A percentile compares a stretch with the other conserved stretches of the same genome.
These are phyloP conservation scores for Notodonta dromedarius DNA, from an alignment of 2,888 invertebrate species.

Conservation along the genomic window DNA sequence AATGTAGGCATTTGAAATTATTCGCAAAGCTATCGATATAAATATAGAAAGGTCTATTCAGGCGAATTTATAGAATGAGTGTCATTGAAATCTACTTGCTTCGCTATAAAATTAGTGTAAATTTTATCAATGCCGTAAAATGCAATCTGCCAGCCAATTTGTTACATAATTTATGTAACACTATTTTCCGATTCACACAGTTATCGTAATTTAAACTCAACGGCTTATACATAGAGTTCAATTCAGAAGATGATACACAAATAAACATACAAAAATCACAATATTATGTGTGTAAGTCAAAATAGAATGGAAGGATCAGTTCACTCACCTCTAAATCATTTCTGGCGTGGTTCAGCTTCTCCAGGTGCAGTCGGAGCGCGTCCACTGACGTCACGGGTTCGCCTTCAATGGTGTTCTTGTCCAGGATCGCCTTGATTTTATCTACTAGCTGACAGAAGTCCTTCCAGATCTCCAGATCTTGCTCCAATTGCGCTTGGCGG, in stretches of 20 bases:
- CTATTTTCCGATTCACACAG: too few species aligned
- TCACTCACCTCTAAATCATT: conserved; percentile 89
- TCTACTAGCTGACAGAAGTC: conserved; percentile 92
- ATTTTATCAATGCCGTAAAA: not conserved
- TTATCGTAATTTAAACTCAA: too few species aligned
- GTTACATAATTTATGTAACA: too few species aligned
- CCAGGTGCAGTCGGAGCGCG: conserved; percentile 92
- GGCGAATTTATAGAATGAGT: too few species aligned
- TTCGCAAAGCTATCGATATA: too few species aligned
- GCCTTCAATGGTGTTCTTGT: conserved; percentile 90
- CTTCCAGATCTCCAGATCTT: conserved; percentile 93
- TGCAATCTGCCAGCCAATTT: not conserved
- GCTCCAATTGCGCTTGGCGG: conserved; percentile 90
- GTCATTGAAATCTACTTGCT: too few species aligned
- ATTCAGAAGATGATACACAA: too few species aligned
- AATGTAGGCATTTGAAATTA: too few species aligned
- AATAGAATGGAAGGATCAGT: conserved; percentile 4
- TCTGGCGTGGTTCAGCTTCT: conserved; percentile 91
- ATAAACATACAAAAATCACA: too few species aligned
- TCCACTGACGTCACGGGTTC: conserved; percentile 92
- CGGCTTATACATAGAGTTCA: too few species aligned
- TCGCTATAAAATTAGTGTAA: too few species aligned
- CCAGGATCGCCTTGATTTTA: conserved; percentile 89
- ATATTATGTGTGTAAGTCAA: not conserved
- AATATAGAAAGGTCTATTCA: too few species aligned